These are phyloP conservation scores for Micromesistius poutassou DNA, from an alignment of 2,797 vertebrate genomes.

Conservation along the genomic window DNA sequence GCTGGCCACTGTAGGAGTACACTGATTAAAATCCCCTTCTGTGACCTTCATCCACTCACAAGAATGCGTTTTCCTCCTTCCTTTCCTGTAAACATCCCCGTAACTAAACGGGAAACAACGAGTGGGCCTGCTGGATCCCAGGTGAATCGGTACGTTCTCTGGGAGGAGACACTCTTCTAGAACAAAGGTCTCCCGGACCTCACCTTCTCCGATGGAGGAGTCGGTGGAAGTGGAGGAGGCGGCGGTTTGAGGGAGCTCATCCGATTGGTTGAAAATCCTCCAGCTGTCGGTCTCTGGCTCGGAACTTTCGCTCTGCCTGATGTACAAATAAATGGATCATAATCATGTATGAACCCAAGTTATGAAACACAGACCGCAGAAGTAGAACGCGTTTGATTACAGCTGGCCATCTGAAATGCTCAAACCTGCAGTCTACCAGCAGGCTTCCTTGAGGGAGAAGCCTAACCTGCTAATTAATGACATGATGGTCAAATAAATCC, in stretches of 20 bases:
- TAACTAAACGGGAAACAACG: neutral
- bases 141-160: neutral
- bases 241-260: conserved; percentile 77
- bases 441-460: neutral
- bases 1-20: neutral
- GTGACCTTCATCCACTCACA: neutral
- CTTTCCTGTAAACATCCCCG: neutral
- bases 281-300: conserved; percentile 79
- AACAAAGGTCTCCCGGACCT: neutral
- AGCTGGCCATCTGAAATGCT: neutral
- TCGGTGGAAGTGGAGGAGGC: conserved; percentile 80
- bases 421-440: neutral
- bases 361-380: neutral
- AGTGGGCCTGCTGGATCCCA: neutral
- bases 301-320: conserved; percentile 71
- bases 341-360: neutral
- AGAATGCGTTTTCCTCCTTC: neutral
- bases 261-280: conserved; percentile 75
- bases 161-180: neutral
- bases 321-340: conserved; percentile 13
- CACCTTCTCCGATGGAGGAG: conserved; percentile 84
- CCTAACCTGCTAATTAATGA: neutral
- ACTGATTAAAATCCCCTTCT: neutral
- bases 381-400: neutral
- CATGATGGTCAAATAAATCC: neutral